These are phyloP conservation scores for Araneus ventricosus DNA, from an alignment of 1,140 invertebrate species.

Conservation along the genomic window DNA sequence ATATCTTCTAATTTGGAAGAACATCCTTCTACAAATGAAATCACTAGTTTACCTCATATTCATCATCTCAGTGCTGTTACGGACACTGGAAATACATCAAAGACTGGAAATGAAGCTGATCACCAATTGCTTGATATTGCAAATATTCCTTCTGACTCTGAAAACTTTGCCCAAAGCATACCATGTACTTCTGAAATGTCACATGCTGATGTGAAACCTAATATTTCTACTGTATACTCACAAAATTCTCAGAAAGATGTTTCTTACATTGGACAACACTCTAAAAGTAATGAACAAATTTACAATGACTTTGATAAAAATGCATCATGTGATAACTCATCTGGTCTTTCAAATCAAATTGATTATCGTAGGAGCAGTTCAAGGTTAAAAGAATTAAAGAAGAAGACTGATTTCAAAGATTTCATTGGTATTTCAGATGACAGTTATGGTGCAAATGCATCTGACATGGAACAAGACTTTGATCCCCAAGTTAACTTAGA, in stretches of 20 bases:
- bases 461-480: background rate
- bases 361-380: background rate
- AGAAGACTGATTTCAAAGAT: background rate
- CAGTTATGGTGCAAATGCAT: background rate
- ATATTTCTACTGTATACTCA: background rate
- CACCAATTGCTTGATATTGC: conserved; percentile 9
- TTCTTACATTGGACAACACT: background rate
- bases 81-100: background rate
- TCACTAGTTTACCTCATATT: conserved; percentile 3
- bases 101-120: background rate
- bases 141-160: background rate
- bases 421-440: background rate
- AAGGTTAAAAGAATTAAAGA: background rate
- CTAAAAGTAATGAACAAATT: background rate
- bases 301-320: background rate
- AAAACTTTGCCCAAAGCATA: background rate
- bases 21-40: background rate
- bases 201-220: background rate
- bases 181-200: background rate
- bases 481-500: background rate
- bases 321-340: background rate
- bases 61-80: conserved; percentile 5
- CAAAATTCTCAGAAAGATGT: background rate
- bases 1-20: background rate
- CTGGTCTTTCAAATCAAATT: background rate